phyloP scores from a whole-genome alignment of 2,888 invertebrate genomes.

The Cosmorhoe ocellata region DNA sequence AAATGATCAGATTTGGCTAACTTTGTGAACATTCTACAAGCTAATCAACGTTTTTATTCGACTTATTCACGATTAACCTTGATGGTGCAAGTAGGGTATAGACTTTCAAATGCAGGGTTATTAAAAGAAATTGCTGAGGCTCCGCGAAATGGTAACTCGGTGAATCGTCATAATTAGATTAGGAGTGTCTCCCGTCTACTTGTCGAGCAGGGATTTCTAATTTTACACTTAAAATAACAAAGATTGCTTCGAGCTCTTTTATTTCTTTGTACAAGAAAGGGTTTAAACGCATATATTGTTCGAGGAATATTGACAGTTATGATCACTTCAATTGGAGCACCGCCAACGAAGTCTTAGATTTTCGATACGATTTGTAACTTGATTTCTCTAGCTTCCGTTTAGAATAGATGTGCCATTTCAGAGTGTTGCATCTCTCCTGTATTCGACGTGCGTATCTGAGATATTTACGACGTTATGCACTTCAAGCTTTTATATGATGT shows the following conservation, averaged over 20 bases:
- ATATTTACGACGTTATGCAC: conserved; percentile 69
- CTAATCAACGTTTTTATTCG: conserved; percentile 4
- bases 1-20: not conserved
- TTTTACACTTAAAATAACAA: conserved; percentile 33
- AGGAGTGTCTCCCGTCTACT: conserved; percentile 54
- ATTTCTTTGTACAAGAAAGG: conserved; percentile 45
- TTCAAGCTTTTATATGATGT: conserved; percentile 53
- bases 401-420: conserved; percentile 75
- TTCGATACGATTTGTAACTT: conserved; percentile 76
- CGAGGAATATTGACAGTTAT: conserved; percentile 81
- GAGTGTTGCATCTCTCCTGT: conserved; percentile 64
- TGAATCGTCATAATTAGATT: conserved; percentile 73
- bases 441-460: conserved; percentile 65
- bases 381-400: conserved; percentile 73
- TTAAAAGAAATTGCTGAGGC: conserved; percentile 72
- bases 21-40: not conserved
- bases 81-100: conserved; percentile 20
- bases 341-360: conserved; percentile 76
- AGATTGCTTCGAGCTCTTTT: conserved; percentile 42
- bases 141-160: conserved; percentile 66
- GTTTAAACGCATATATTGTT: conserved; percentile 69
- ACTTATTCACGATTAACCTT: not conserved
- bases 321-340: conserved; percentile 78
- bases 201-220: conserved; percentile 44
- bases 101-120: conserved; percentile 68